Conservation (phyloP, 2,113 vertebrate genomes). For the Epinephelus fuscoguttatus region DNA sequence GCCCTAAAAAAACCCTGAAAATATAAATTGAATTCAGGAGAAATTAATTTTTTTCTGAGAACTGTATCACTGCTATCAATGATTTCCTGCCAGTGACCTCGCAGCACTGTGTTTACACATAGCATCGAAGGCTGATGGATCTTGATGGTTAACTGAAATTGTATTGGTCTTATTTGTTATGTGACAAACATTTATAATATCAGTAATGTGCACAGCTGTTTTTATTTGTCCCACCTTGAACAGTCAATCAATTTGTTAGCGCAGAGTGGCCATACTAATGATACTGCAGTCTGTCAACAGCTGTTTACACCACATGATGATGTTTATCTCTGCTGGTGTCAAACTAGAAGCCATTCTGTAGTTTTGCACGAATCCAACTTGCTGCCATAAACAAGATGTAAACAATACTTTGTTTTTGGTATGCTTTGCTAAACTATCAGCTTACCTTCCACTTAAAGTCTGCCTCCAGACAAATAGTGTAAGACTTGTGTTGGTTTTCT, state of each 20-base stretch:
- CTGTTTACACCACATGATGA: not conserved
- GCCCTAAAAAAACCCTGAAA: accelerated
- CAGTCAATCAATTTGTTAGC: not conserved
- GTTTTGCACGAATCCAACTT: not conserved
- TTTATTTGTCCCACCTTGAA: not conserved
- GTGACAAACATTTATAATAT: not conserved
- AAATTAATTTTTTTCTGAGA: not conserved
- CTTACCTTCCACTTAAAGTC: not conserved
- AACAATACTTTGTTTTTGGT: constrained; percentile 26
- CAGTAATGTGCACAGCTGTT: not conserved
- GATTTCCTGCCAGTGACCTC: not conserved
- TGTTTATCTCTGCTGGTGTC: not conserved
- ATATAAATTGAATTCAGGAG: not conserved
- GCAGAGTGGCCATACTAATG: not conserved
- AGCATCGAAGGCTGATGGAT: too few species aligned
- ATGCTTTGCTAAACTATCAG: not conserved
- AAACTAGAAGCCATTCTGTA: not conserved
- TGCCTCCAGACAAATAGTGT: not conserved
- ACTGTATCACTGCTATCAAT: not conserved
- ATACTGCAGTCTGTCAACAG: not conserved
- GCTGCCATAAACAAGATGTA: constrained; percentile 12
- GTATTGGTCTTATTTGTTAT: too few species aligned
- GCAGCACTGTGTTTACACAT: too few species aligned
- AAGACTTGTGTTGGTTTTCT: not conserved
- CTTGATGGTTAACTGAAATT: too few species aligned